Percentiles rank a stretch among this genome's conserved stretches.
Conservation (phyloP, 2,113 vertebrate species). For the Gallinago media region DNA sequence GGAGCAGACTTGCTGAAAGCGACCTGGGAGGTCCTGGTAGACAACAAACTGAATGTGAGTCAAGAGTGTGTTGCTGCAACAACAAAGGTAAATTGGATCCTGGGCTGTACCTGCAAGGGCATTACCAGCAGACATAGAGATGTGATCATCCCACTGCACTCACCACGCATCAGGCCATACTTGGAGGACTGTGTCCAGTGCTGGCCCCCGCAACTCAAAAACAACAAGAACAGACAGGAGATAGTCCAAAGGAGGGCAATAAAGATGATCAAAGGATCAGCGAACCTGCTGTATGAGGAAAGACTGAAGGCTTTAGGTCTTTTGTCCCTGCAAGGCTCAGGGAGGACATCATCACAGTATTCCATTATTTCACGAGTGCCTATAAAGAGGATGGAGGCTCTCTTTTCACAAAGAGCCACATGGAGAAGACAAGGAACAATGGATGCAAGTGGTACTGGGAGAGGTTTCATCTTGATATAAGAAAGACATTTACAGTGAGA, state of each 20-base stretch:
- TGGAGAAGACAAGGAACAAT: neutral
- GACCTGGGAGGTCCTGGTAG: too few relatives aligned
- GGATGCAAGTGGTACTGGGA: neutral
- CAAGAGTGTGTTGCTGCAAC: rapidly evolving
- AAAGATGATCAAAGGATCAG: neutral
- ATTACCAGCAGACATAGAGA: neutral
- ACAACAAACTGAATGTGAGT: neutral
- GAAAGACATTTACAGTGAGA: neutral
- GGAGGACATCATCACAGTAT: neutral
- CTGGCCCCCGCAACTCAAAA: neutral
- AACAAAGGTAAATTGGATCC: neutral
- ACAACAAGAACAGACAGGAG: neutral
- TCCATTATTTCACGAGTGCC: neutral
- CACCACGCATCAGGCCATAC: neutral
- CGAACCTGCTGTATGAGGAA: neutral
- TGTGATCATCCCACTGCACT: neutral
- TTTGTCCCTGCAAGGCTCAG: neutral
- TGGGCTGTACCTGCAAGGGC: neutral
- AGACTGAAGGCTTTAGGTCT: neutral
- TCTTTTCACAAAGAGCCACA: neutral
- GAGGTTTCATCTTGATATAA: neutral
- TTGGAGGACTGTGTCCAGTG: neutral
- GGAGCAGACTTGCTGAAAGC: neutral
- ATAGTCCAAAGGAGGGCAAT: neutral
- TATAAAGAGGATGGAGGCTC: neutral